Percentiles rank a stretch among this genome's conserved stretches.
Evolutionary conservation across 2,797 vertebrate species (phyloP).

Genomic region (Pantherophis alleghaniensis): DNA sequence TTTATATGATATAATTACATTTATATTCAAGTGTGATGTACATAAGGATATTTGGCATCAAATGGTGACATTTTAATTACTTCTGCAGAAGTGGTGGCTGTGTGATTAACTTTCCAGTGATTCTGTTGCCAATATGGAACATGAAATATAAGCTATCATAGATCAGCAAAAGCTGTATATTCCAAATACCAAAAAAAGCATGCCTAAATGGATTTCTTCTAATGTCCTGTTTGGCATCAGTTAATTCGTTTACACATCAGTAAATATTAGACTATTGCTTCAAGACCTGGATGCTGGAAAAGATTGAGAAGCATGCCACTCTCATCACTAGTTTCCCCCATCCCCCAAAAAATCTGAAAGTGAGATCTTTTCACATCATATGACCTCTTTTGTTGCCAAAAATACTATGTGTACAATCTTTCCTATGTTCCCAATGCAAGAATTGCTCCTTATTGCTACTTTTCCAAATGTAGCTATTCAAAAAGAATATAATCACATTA

Average conservation of each 20-base stretch:
- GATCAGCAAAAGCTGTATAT: background rate
- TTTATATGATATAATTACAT: background rate
- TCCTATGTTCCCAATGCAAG: background rate
- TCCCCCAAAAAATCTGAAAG: background rate
- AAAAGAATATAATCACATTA: background rate
- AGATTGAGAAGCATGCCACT: background rate
- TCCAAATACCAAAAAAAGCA: background rate
- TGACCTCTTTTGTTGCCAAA: background rate
- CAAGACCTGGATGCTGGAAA: background rate
- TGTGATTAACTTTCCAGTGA: background rate
- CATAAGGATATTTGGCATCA: background rate
- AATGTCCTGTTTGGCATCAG: background rate
- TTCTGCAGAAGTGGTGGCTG: background rate
- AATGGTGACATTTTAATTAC: background rate
- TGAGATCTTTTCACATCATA: background rate
- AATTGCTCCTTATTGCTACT: background rate
- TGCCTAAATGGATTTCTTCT: background rate
- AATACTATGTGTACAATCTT: background rate
- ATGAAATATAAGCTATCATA: background rate
- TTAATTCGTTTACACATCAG: background rate
- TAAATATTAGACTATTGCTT: background rate
- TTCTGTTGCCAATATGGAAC: background rate
- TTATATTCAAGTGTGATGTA: background rate
- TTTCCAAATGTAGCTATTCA: slow-evolving; percentile 4
- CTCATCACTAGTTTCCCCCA: background rate